Conservation (phyloP, 37 sponge, comb jelly and placozoan genomes). For the Bolinopsis microptera region DNA sequence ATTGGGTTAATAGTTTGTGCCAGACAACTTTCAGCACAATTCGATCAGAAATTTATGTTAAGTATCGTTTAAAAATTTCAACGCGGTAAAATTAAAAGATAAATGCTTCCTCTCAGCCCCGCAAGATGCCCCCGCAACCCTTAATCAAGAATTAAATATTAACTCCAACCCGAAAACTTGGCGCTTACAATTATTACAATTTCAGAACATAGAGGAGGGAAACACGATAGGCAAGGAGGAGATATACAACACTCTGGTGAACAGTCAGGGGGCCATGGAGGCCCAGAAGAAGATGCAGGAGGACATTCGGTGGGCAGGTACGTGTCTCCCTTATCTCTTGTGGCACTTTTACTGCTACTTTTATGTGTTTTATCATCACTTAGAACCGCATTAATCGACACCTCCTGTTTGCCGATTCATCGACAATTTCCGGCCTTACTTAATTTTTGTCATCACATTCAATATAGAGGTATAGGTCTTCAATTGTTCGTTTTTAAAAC, state of each 20-base stretch:
- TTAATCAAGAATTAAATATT: too few species aligned
- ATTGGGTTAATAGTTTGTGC: too few species aligned
- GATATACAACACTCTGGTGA: slow-evolving; percentile 16
- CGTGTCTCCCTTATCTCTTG: background rate
- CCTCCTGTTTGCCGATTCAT: background rate
- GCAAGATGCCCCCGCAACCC: too few species aligned
- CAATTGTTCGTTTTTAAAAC: background rate
- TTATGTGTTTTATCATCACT: background rate
- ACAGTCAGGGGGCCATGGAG: slow-evolving; percentile 42
- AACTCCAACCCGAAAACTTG: too few species aligned
- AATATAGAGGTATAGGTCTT: background rate
- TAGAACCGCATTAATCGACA: background rate
- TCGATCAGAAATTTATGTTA: too few species aligned
- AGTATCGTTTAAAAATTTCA: too few species aligned
- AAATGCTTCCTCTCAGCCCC: too few species aligned
- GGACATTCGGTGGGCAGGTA: slow-evolving; percentile 15
- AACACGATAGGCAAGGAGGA: background rate
- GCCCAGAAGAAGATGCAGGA: slow-evolving; percentile 33
- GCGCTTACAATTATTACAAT: too few species aligned
- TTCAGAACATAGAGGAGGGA: slow-evolving; percentile 23
- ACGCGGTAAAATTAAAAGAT: too few species aligned
- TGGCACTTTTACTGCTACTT: background rate
- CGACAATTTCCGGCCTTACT: background rate
- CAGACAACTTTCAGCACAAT: too few species aligned
- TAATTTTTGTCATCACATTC: background rate